These are phyloP conservation scores for Erebia epiphron DNA, from an alignment of 2,888 invertebrate genomes.

Conservation along the genomic window DNA sequence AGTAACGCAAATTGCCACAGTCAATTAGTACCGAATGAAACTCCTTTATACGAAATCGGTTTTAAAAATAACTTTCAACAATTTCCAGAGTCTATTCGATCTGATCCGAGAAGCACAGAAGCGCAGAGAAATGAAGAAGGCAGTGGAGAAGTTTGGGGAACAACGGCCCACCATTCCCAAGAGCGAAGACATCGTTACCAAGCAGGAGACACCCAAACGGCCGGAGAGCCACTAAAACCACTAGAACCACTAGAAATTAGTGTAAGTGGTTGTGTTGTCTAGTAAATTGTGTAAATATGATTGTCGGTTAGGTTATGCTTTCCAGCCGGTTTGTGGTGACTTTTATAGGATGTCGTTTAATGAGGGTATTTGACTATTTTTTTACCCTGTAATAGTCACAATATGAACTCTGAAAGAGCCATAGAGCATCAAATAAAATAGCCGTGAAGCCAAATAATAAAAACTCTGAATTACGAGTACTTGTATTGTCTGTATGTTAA, in stretches of 20 bases:
- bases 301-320: conserved; percentile 38
- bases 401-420: too few species aligned
- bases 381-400: neutral
- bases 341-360: conserved; percentile 42
- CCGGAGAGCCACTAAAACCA: conserved; percentile 65
- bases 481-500: too few species aligned
- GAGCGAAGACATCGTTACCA: conserved; percentile 62
- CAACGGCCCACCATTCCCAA: conserved; percentile 51
- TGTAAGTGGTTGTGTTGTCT: conserved; percentile 14
- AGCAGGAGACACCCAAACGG: conserved; percentile 58
- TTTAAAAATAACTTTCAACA: neutral
- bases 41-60: neutral
- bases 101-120: conserved; percentile 74
- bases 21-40: too few species aligned
- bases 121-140: conserved; percentile 68
- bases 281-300: conserved; percentile 47
- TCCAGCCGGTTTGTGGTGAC: conserved; percentile 49
- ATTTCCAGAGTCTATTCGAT: conserved; percentile 73
- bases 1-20: too few species aligned
- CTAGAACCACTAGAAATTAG: conserved; percentile 20
- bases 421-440: too few species aligned
- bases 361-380: conserved; percentile 36
- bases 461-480: too few species aligned
- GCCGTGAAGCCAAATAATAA: too few species aligned
- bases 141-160: conserved; percentile 55